Conservation (phyloP, 2,113 vertebrate genomes). For the Carassius gibelio region DNA sequence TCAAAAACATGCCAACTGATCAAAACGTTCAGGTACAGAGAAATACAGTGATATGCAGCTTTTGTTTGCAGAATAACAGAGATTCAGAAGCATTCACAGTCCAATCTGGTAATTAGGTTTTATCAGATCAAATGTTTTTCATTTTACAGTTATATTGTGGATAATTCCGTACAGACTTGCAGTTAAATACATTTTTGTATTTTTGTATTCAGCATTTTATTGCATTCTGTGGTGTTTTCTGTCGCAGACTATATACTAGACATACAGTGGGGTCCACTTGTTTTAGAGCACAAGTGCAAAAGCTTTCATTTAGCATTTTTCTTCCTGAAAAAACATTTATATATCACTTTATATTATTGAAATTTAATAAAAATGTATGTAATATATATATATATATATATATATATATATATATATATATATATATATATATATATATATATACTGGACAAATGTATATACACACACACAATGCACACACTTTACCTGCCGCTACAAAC, state of each 20-base stretch:
- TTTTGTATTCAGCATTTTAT: neutral
- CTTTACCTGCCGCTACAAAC: conserved; percentile 91
- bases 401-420: no score
- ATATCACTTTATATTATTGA: no score
- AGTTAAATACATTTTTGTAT: neutral
- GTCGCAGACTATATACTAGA: neutral
- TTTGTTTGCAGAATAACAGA: neutral
- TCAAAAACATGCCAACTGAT: conserved; percentile 10
- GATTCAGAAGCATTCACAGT: neutral
- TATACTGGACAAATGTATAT: neutral
- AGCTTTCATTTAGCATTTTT: no score
- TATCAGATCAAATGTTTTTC: neutral
- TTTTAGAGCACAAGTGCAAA: no score
- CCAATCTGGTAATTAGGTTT: neutral
- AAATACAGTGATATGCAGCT: no score
- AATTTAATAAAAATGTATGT: no score
- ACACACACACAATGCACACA: conserved; percentile 12
- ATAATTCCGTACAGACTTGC: neutral
- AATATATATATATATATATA: no score
- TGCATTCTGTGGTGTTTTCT: neutral
- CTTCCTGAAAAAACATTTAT: no score
- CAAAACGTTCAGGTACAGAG: neutral
- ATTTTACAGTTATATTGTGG: neutral
- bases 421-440: rapidly evolving
- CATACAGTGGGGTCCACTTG: neutral